Evolutionary conservation across 1,140 invertebrate species (phyloP).

Genomic region (Gryon sp.): DNA sequence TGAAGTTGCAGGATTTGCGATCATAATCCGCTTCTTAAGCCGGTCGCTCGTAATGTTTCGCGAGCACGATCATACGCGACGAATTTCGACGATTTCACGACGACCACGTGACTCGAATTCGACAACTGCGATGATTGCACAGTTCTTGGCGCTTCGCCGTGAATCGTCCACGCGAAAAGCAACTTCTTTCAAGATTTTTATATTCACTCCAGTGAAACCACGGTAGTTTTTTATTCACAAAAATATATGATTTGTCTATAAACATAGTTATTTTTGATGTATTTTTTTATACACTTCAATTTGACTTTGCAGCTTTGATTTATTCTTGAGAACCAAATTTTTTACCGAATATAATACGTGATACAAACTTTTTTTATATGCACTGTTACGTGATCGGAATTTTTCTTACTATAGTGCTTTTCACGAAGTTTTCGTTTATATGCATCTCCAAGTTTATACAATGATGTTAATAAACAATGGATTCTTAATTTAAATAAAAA

Average conservation of each 20-base stretch:
- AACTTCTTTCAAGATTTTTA: neutral
- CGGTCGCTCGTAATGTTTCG: conserved; percentile 37
- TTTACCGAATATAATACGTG: neutral
- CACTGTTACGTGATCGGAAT: neutral
- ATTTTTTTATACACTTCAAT: neutral
- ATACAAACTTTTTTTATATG: neutral
- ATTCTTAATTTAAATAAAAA: too few species aligned
- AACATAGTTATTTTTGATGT: neutral
- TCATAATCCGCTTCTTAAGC: conserved; percentile 44
- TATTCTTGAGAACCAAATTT: neutral
- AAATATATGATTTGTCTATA: neutral
- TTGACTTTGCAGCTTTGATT: conserved; percentile 1
- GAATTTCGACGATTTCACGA: conserved; percentile 31
- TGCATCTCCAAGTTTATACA: too few species aligned
- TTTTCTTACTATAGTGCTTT: too few species aligned
- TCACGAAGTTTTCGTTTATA: too few species aligned
- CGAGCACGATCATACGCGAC: conserved; percentile 34
- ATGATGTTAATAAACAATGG: too few species aligned
- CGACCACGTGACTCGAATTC: conserved; percentile 37
- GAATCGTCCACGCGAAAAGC: neutral
- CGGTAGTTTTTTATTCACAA: neutral
- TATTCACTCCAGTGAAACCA: neutral
- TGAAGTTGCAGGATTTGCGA: conserved; percentile 30
- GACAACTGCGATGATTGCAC: conserved; percentile 6
- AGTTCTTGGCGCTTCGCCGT: conserved; percentile 6